Percentiles rank a stretch among this genome's conserved stretches.
Evolutionary conservation across 2,797 vertebrate species (phyloP).

Genomic region (Nannoperca obscura): DNA sequence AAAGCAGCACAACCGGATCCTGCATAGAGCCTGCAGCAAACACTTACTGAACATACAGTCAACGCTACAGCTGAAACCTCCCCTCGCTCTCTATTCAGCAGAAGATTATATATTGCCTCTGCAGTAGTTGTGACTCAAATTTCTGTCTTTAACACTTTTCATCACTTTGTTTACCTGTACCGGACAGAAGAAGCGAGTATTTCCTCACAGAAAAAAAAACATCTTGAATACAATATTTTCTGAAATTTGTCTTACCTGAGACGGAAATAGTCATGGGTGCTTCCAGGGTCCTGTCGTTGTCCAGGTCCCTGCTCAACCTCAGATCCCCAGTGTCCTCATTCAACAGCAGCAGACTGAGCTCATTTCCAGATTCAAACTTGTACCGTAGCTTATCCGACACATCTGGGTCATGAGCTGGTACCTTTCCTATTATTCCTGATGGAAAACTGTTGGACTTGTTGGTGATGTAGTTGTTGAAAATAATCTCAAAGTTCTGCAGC

Average conservation of each 20-base stretch:
- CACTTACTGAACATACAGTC: constrained; percentile 49
- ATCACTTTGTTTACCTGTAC: background rate
- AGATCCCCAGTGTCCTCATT: constrained; percentile 93
- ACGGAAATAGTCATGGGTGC: constrained; percentile 96
- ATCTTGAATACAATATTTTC: background rate
- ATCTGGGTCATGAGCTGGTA: constrained; percentile 95
- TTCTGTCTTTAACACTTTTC: background rate
- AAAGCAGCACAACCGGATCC: constrained; percentile 84
- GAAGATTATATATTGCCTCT: constrained; percentile 19
- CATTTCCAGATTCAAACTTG: constrained; percentile 94
- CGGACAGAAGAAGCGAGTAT: rapidly evolving
- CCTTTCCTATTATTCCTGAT: constrained; percentile 93
- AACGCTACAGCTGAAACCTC: constrained; percentile 49
- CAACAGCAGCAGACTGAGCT: constrained; percentile 91
- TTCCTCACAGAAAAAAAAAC: constrained; percentile 3
- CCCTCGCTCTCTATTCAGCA: constrained; percentile 11
- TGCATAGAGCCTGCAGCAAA: constrained; percentile 76
- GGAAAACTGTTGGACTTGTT: constrained; percentile 99
- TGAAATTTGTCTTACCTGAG: constrained; percentile 87
- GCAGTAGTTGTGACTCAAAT: background rate
- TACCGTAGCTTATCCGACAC: constrained; percentile 94
- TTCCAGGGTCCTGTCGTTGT: constrained; percentile 95
- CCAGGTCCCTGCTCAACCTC: constrained; percentile 92
- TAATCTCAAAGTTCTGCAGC: constrained; percentile 95
- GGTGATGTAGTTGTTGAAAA: constrained; percentile 98